Evolutionary conservation across 1,140 invertebrate genomes (phyloP), one percentile per base, ranked within the genome.

Genomic region (Chironomus tepperi): DNA sequence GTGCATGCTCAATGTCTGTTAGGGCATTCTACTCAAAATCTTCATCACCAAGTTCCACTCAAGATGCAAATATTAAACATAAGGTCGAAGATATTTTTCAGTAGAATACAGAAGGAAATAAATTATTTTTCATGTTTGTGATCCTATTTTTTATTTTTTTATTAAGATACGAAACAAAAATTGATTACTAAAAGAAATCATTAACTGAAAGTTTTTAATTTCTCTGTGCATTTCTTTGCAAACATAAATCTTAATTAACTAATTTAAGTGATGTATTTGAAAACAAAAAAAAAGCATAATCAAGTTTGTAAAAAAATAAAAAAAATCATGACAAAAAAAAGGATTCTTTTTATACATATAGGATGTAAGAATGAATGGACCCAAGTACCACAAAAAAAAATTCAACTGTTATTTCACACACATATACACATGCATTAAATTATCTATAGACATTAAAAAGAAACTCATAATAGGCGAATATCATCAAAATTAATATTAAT

Each of bases 131-230:
- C 12, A 5, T 57, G 47, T n/a, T 57, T 57, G 47, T 57, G 47
- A 57, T 57, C 12, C 24, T 34, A 34, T 34, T 34, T 34, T 34
- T 2, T n/a, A n/a, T n/a, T 2, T 34, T 34, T 34, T 34, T 34
- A 34, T 34, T 34, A 34, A 34, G 24, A 34, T 34, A 5, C 5
- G 5, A 34, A 34, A 34, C 1, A 57, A 5, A n/a, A n/a, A 57
- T 57, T 57, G 47, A 57, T 57, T 57, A 57, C 47, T 57, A n/a
- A 57, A 57, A 57, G 47, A 57, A 57, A 57, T 57, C 47, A 57
- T 57, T 57, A 57, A 57, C n/a, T 57, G 5, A 57, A 57, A 57
- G 12, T 10, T 57, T 47, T 57, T 34, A 34, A 5, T 34, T 34
- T 34, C 24, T 34, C 5, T 57, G 47, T 57, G 47, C 47, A 57